A percentile compares a stretch with the other conserved stretches of the same genome.
phyloP scores from a whole-genome alignment of 2,113 vertebrate genomes.

The Zosterops borbonicus region DNA sequence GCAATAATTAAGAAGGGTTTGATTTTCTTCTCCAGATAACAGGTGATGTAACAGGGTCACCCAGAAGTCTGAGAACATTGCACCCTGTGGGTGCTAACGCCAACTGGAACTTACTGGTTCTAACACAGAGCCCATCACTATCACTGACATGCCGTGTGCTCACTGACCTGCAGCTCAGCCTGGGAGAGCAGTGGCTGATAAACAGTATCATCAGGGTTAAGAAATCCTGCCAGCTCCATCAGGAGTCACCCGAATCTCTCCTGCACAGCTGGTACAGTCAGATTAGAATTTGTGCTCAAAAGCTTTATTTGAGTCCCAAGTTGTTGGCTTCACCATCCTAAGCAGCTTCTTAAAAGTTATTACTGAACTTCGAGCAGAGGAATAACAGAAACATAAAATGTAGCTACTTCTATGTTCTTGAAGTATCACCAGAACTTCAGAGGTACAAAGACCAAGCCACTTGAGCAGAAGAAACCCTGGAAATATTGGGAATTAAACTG shows the following conservation, averaged over 20 bases:
- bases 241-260: not conserved
- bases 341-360: not conserved
- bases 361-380: not conserved
- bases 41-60: not conserved
- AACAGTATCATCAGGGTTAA: not conserved
- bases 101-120: not conserved
- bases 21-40: not conserved
- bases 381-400: not conserved
- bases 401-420: fast-evolving
- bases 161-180: not conserved
- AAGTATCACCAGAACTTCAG: not conserved
- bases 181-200: not conserved
- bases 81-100: not conserved
- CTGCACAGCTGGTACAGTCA: not conserved
- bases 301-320: not conserved
- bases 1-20: not conserved
- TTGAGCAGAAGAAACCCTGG: not conserved
- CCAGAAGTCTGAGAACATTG: not conserved
- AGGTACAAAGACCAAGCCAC: not conserved
- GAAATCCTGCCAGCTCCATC: not conserved
- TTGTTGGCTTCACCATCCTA: not conserved
- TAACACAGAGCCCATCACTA: not conserved
- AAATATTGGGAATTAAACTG: not conserved
- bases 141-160: not conserved
- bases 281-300: not conserved